Base-by-base conservation (phyloP, 2,113 vertebrate species). In the Pycnonotus jocosus region DNA sequence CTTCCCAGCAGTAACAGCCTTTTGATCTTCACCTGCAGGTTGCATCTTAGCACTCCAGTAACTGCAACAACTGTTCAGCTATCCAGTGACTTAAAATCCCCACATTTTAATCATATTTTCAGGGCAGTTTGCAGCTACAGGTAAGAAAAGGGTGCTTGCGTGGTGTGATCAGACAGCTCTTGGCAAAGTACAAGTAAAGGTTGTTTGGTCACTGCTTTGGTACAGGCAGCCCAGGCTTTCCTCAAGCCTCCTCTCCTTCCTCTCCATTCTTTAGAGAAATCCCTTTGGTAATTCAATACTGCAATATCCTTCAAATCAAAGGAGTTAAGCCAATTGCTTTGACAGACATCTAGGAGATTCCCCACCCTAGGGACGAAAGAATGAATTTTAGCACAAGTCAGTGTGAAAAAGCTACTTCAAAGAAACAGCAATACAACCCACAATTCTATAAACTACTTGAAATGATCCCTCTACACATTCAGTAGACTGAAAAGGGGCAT, bases 331-430 rank as follows among this genome's bases (percentile, higher is more conserved):
- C 66, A 82, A 95, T 92, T 92, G 78, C 35, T 91, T 62, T 91
- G 89, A 92, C 94, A 96, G 86, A 92, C 54, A 66, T 85, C 54
- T 50, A 87, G 78, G 91, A 95, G 74, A 79, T 86, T 87, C 33
- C 74, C 50, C 50, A 87, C 53, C 57, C 81, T 69, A 77, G 80
- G 74, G 45, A 96, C 0, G 0, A 91, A 90, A 85, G 81, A 81
- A 85, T 62, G 86, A 86, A 66, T 88, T 94, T 92, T 91, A 91
- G 89, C 87, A 87, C 83, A 91, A 89, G 73, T 65, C 91, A 70
- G 84, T 51, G 94, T 95, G 93, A 95, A 95, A 93, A 92, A 91
- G 51, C 84, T 65, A 90, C 91, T 95, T 96, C 94, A 97, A 97
- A 96, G 94, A 76, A 81, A 85, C 7, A 88, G 62, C 30, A 51